These are phyloP conservation scores for Diplodus sargus DNA, from an alignment of 2,797 vertebrate genomes.

Conservation along the genomic window DNA sequence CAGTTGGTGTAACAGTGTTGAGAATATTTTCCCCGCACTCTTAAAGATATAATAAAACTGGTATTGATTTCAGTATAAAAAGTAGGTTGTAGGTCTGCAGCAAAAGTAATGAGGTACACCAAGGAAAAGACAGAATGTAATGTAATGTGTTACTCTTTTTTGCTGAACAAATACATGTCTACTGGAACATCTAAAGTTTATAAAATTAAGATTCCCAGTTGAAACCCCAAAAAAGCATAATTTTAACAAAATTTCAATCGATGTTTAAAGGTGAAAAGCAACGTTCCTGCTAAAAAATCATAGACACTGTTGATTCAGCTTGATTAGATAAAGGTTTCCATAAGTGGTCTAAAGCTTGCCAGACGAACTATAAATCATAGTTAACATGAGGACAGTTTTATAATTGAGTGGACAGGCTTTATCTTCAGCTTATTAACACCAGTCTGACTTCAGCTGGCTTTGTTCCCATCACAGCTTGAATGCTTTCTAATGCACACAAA, in stretches of 20 bases:
- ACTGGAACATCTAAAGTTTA: background rate
- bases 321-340: conserved; percentile 17
- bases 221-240: background rate
- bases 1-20: conserved; percentile 1
- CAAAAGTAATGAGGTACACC: conserved; percentile 7
- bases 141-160: background rate
- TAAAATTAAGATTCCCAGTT: conserved; percentile 8
- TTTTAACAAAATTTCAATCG: background rate
- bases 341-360: conserved; percentile 14
- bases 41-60: conserved; percentile 9
- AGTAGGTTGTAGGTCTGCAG: conserved; percentile 10
- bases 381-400: conserved; percentile 46
- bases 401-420: conserved; percentile 40
- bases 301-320: background rate
- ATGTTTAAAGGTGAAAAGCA: background rate
- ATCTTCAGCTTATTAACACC: conserved; percentile 41
- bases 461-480: conserved; percentile 33
- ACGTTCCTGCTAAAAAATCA: conserved; percentile 8
- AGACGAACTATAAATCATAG: conserved; percentile 58
- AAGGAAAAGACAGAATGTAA: background rate
- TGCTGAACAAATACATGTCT: conserved; percentile 3
- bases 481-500: conserved; percentile 40
- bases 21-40: conserved; percentile 24
- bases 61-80: conserved; percentile 24
- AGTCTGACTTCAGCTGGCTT: conserved; percentile 40